These are phyloP conservation scores for Heliconius charithonia DNA, from an alignment of 2,888 invertebrate genomes.

Conservation along the genomic window DNA sequence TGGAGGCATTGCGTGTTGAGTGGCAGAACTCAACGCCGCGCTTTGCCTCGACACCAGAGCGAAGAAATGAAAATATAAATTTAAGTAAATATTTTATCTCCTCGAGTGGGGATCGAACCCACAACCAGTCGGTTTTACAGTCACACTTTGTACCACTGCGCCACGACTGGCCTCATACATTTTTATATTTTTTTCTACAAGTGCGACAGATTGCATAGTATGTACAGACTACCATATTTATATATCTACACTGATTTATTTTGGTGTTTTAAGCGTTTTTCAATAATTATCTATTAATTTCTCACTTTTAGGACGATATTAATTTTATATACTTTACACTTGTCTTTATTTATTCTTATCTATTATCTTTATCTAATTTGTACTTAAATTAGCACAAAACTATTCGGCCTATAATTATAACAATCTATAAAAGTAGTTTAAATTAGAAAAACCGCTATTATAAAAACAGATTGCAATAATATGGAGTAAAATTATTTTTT, in stretches of 20 bases:
- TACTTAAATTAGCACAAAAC: conserved; percentile 24
- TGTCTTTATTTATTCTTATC: conserved; percentile 17
- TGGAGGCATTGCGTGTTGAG: too few species aligned
- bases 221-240: background rate
- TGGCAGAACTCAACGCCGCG: too few species aligned
- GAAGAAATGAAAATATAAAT: too few species aligned
- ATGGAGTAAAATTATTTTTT: background rate
- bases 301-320: conserved; percentile 61
- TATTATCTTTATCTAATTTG: conserved; percentile 21
- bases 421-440: background rate
- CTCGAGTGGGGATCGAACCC: too few species aligned
- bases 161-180: too few species aligned
- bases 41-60: too few species aligned
- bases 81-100: too few species aligned
- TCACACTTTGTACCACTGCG: too few species aligned
- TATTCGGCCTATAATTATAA: background rate
- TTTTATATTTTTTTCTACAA: conserved; percentile 1
- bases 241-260: background rate
- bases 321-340: conserved; percentile 37
- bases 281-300: conserved; percentile 39
- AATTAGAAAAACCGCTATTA: background rate
- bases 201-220: background rate
- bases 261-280: conserved; percentile 17
- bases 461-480: background rate
- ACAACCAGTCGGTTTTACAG: too few species aligned